Conservation (phyloP, 2,113 vertebrate species). For the Phyllostomus discolor region DNA sequence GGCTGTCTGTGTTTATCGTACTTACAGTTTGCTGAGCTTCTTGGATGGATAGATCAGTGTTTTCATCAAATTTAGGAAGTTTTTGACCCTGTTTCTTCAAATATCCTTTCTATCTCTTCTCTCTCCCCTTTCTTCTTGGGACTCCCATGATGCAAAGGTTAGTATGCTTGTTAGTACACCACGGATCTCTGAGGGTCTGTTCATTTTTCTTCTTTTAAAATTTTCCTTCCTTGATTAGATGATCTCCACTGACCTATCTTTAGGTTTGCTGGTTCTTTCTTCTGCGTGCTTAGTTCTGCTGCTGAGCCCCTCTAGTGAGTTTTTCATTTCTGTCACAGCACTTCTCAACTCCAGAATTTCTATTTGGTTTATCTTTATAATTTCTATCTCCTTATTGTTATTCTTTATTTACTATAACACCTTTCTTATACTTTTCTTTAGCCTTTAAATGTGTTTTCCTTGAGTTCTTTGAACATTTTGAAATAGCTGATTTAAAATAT, state of each 20-base stretch:
- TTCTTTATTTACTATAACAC: not conserved
- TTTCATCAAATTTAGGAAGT: not conserved
- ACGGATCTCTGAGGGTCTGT: not conserved
- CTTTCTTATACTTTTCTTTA: not conserved
- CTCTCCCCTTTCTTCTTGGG: not conserved
- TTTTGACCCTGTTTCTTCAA: not conserved
- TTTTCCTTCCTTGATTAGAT: not conserved
- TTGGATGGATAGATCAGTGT: not conserved
- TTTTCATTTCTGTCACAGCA: not conserved
- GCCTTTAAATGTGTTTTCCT: not conserved
- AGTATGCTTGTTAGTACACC: not conserved
- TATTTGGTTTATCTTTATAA: not conserved
- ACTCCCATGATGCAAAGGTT: not conserved
- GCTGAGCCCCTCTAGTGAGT: not conserved
- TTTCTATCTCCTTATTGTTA: not conserved
- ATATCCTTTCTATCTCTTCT: not conserved
- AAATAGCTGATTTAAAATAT: not conserved
- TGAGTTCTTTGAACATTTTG: not conserved
- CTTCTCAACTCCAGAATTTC: not conserved
- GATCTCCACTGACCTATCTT: not conserved
- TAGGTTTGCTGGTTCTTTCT: not conserved
- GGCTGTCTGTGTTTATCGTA: not conserved
- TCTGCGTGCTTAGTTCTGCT: not conserved
- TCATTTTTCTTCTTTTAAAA: not conserved
- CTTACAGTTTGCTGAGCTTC: not conserved